Evolutionary conservation across 1,140 invertebrate species (phyloP).

Genomic region (Vanessa tameamea): DNA sequence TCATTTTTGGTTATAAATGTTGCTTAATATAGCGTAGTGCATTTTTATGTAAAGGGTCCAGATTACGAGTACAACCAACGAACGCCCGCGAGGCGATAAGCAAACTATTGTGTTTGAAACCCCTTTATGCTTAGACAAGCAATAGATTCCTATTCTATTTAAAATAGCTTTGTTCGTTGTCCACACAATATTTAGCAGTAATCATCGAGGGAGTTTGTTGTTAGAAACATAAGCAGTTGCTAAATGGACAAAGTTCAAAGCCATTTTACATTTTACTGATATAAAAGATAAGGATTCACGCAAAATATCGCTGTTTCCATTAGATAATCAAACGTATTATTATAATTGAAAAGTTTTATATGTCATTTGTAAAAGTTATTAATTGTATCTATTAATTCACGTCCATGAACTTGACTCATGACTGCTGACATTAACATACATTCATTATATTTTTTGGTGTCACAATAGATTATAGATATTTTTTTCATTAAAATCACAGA

Average conservation of each 20-base stretch:
- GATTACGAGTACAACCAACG: neutral
- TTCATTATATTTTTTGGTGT: neutral
- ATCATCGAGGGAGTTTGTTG: neutral
- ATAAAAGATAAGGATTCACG: too few species aligned
- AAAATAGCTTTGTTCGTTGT: neutral
- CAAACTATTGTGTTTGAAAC: constrained; percentile 22
- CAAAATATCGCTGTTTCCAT: too few species aligned
- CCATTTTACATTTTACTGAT: neutral
- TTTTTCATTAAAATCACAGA: neutral
- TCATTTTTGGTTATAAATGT: neutral
- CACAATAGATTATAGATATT: neutral
- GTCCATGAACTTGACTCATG: constrained; percentile 1
- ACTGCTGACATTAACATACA: neutral
- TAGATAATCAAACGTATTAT: too few species aligned
- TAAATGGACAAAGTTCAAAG: constrained; percentile 18
- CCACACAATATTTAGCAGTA: neutral
- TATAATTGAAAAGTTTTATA: too few species aligned
- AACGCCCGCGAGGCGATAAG: constrained; percentile 10
- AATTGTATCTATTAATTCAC: too few species aligned
- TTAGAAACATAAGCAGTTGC: neutral
- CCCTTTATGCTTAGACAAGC: constrained; percentile 2
- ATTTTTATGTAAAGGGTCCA: constrained; percentile 8
- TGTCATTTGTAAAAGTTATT: too few species aligned
- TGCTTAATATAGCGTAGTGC: neutral
- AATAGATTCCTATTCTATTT: neutral